These are phyloP conservation scores for Drosophila setifemur DNA, from an alignment of 1,140 invertebrate genomes.

Conservation along the genomic window DNA sequence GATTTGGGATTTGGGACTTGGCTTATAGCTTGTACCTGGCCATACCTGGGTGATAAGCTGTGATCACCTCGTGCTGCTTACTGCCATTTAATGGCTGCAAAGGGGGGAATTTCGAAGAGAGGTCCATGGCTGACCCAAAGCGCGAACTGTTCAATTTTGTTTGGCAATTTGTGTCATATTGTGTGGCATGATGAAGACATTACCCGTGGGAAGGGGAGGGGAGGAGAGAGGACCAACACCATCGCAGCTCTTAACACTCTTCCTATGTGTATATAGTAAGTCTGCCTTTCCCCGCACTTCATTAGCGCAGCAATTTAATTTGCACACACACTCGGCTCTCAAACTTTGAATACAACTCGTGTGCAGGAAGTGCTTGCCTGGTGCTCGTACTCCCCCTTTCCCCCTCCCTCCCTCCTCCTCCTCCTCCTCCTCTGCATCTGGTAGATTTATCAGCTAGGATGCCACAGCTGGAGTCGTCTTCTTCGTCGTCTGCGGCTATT, in stretches of 20 bases:
- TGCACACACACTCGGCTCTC: conserved; percentile 63
- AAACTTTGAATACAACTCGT: conserved; percentile 7
- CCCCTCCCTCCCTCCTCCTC: neutral
- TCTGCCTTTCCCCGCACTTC: conserved; percentile 44
- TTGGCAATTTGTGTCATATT: conserved; percentile 72
- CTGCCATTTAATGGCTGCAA: conserved; percentile 51
- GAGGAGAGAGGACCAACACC: neutral
- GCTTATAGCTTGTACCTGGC: neutral
- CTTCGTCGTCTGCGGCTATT: conserved; percentile 53
- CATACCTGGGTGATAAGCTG: conserved; percentile 50
- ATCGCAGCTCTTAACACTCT: too few relatives aligned
- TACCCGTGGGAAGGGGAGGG: conserved; percentile 3
- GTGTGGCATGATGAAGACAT: conserved; percentile 60
- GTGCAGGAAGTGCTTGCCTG: conserved; percentile 36
- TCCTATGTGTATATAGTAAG: neutral
- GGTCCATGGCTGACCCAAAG: conserved; percentile 51
- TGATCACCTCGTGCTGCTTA: conserved; percentile 53
- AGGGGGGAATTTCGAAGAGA: neutral
- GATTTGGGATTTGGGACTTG: neutral
- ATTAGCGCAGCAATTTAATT: conserved; percentile 80
- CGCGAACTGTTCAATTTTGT: conserved; percentile 43
- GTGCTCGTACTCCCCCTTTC: neutral
- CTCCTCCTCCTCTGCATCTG: neutral
- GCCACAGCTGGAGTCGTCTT: conserved; percentile 43
- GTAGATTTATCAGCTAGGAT: conserved; percentile 49